Conservation (phyloP, 2,797 vertebrate species). For the Protosalanx chinensis region DNA sequence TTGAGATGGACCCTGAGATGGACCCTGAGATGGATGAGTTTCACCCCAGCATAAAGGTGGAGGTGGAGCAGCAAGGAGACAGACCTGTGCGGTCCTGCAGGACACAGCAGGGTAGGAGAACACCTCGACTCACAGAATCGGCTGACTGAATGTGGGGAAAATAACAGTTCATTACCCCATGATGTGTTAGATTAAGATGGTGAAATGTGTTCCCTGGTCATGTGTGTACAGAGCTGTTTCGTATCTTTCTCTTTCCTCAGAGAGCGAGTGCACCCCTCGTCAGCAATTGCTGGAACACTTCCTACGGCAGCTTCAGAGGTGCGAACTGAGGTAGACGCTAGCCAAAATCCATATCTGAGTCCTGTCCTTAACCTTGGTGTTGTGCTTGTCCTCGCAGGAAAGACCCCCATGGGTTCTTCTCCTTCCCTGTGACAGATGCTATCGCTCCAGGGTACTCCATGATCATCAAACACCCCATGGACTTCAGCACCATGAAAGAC, state of each 20-base stretch:
- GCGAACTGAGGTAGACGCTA: neutral
- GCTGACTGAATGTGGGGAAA: neutral
- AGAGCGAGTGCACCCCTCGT: slow-evolving; percentile 90
- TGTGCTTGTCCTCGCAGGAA: slow-evolving; percentile 76
- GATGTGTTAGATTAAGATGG: neutral
- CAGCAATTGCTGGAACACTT: slow-evolving; percentile 95
- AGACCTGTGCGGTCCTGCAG: slow-evolving; percentile 87
- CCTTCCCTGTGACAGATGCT: slow-evolving; percentile 94
- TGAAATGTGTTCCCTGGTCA: neutral
- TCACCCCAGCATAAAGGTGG: slow-evolving; percentile 65
- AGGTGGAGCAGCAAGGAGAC: slow-evolving; percentile 79
- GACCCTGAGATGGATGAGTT: slow-evolving; percentile 85
- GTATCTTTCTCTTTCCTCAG: slow-evolving; percentile 50
- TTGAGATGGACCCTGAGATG: slow-evolving; percentile 82
- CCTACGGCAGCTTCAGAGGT: slow-evolving; percentile 95
- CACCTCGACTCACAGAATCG: neutral
- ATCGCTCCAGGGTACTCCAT: slow-evolving; percentile 97
- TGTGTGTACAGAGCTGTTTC: neutral
- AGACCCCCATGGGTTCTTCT: slow-evolving; percentile 95
- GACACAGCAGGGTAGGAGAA: slow-evolving; percentile 83
- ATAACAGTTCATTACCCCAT: neutral
- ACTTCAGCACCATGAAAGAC: slow-evolving; percentile 98
- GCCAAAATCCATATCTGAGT: neutral
- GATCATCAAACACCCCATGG: slow-evolving; percentile 99
- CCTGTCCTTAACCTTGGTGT: neutral